These are phyloP conservation scores for Neuroterus valhalla DNA, from an alignment of 1,140 invertebrate species.

Conservation along the genomic window DNA sequence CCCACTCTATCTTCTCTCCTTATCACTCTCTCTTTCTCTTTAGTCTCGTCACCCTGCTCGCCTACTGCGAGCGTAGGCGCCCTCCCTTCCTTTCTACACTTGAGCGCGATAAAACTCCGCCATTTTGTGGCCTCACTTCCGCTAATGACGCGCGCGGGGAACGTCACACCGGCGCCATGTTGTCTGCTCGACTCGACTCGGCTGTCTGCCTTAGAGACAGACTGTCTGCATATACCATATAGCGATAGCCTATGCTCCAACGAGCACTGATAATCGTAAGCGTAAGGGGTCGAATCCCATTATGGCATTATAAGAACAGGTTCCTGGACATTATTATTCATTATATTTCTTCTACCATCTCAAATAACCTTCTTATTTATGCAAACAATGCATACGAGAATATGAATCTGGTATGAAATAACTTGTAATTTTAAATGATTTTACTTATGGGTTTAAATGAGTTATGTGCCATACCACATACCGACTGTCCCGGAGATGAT, in stretches of 20 bases:
- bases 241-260: neutral
- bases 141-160: slow-evolving; percentile 70
- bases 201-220: slow-evolving; percentile 53
- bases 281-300: neutral
- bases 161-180: slow-evolving; percentile 73
- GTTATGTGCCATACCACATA: neutral
- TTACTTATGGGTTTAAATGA: neutral
- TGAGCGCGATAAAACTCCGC: slow-evolving; percentile 65
- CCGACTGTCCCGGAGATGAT: no score
- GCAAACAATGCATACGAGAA: neutral
- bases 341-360: slow-evolving; percentile 3
- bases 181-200: slow-evolving; percentile 63
- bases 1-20: no score
- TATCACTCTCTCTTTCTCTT: no score
- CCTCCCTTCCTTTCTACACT: slow-evolving; percentile 67
- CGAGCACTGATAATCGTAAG: neutral
- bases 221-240: neutral
- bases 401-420: neutral
- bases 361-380: slow-evolving; percentile 21
- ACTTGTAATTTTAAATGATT: slow-evolving; percentile 5
- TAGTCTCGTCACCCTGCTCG: slow-evolving; percentile 21
- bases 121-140: slow-evolving; percentile 72
- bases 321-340: neutral
- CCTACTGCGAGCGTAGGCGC: slow-evolving; percentile 50
- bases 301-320: neutral